phyloP scores from a whole-genome alignment of 2,888 invertebrate species.

The Cancer borealis region DNA sequence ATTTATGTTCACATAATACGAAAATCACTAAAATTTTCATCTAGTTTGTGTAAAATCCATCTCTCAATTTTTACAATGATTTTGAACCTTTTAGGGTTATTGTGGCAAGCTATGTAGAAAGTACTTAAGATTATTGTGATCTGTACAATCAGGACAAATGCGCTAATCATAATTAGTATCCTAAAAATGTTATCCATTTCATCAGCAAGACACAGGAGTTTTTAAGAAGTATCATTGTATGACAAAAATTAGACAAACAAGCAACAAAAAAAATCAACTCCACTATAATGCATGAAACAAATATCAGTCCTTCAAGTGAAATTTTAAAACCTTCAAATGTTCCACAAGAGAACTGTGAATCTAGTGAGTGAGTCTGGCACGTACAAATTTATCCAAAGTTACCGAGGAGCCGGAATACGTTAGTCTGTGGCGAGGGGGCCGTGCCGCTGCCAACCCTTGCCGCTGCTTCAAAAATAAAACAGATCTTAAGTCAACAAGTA shows the following conservation, averaged over 20 bases:
- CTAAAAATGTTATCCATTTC: constrained; percentile 53
- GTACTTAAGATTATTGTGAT: constrained; percentile 74
- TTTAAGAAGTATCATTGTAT: constrained; percentile 59
- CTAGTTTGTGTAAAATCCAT: constrained; percentile 39
- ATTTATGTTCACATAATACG: constrained; percentile 39
- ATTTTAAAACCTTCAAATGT: constrained; percentile 48
- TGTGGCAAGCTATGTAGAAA: constrained; percentile 62
- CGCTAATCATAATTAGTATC: constrained; percentile 63
- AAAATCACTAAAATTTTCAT: constrained; percentile 46
- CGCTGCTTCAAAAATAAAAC: constrained; percentile 64
- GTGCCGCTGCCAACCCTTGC: constrained; percentile 56
- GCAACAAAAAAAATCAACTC: constrained; percentile 51
- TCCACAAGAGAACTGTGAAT: constrained; percentile 60
- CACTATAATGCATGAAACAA: constrained; percentile 36
- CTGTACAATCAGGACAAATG: constrained; percentile 71
- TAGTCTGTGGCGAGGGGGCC: constrained; percentile 24
- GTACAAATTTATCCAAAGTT: not conserved
- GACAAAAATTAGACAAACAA: constrained; percentile 69
- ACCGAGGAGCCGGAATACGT: constrained; percentile 34
- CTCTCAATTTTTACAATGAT: not conserved
- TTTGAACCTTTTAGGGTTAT: constrained; percentile 24
- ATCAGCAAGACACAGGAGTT: constrained; percentile 3
- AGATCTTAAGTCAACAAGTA: constrained; percentile 67
- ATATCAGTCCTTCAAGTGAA: constrained; percentile 58
- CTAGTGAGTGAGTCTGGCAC: constrained; percentile 47